phyloP scores from a whole-genome alignment of 2,888 invertebrate species.

The Drosophila mulleri region DNA sequence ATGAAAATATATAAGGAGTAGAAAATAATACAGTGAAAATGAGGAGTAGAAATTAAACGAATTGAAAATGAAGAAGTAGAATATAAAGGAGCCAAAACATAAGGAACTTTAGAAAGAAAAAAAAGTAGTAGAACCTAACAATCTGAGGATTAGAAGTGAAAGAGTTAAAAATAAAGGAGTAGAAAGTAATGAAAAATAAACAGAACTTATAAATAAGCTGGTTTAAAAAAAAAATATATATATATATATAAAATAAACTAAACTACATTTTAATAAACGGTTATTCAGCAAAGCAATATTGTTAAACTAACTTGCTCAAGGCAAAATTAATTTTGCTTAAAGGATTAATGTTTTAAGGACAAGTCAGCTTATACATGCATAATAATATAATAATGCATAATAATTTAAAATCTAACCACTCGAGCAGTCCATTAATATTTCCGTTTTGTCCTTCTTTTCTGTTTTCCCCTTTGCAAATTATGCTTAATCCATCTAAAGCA shows the following conservation, averaged over 20 bases:
- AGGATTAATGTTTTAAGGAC: neutral
- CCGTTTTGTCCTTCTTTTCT: neutral
- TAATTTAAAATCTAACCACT: neutral
- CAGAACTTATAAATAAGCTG: neutral
- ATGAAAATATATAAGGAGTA: too few relatives aligned
- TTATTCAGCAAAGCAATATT: neutral
- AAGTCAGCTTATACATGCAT: neutral
- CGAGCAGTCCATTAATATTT: neutral
- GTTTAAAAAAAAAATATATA: neutral
- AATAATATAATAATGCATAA: neutral
- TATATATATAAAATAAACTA: neutral
- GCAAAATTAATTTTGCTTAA: neutral
- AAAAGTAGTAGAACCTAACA: too few relatives aligned
- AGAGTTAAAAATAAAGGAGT: neutral
- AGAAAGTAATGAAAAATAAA: too few relatives aligned
- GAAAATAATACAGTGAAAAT: too few relatives aligned
- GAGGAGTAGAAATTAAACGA: too few relatives aligned
- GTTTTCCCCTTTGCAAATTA: neutral
- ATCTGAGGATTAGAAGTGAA: neutral
- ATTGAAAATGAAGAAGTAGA: too few relatives aligned
- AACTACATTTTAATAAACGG: neutral
- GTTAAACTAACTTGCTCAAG: neutral
- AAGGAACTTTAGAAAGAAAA: too few relatives aligned
- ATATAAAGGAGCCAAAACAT: too few relatives aligned
- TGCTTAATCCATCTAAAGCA: constrained; percentile 13